Percentiles rank a stretch among this genome's conserved stretches.
phyloP scores from a whole-genome alignment of 2,113 vertebrate genomes.

The Peromyscus californicus region DNA sequence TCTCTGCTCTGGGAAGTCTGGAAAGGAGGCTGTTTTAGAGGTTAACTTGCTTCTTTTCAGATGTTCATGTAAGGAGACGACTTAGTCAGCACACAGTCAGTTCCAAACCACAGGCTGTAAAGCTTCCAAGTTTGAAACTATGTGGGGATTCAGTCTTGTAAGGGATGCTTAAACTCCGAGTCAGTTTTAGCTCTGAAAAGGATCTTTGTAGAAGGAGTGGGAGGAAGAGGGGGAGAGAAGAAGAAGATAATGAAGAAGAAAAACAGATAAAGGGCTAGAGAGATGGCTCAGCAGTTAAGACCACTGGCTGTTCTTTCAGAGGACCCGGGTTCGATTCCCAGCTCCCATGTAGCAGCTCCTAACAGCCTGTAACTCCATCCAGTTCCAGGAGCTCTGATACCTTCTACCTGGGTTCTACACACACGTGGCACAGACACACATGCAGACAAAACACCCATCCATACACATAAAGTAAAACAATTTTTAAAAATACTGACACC shows the following conservation, averaged over 20 bases:
- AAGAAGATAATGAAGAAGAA: neutral
- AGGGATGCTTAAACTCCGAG: neutral
- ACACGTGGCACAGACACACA: neutral
- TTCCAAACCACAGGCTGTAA: slow-evolving; percentile 39
- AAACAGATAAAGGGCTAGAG: neutral
- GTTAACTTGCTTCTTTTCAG: slow-evolving; percentile 27
- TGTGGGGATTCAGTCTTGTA: neutral
- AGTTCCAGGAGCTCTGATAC: neutral
- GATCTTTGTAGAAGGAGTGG: neutral
- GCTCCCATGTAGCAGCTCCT: neutral
- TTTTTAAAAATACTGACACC: neutral
- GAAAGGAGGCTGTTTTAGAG: slow-evolving; percentile 43
- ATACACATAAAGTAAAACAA: neutral
- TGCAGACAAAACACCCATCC: neutral
- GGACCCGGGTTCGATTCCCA: neutral
- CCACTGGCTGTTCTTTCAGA: neutral
- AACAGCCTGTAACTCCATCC: neutral
- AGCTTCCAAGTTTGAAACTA: slow-evolving; percentile 28
- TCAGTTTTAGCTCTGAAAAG: neutral
- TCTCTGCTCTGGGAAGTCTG: slow-evolving; percentile 1
- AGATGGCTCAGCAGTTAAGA: neutral
- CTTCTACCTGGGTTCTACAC: neutral
- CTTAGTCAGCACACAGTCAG: neutral
- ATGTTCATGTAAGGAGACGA: slow-evolving; percentile 41
- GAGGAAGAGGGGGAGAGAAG: neutral